Percentiles rank a stretch among this genome's conserved stretches.
Conservation (phyloP, 2,888 invertebrate species). For the Yponomeuta sedellus region DNA sequence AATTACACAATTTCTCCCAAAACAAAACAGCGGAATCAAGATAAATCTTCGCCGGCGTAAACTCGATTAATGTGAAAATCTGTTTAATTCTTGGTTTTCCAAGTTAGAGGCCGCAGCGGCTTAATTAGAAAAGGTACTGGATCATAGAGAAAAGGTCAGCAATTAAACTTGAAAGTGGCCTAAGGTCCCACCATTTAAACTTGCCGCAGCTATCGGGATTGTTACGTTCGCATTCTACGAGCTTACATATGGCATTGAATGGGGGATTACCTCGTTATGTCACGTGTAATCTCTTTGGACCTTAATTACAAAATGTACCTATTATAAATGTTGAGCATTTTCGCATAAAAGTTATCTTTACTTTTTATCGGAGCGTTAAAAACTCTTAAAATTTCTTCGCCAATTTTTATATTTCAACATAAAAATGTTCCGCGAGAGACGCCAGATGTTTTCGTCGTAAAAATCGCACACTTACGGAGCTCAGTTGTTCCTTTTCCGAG, state of each 20-base stretch:
- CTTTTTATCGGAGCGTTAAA: neutral
- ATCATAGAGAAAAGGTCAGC: slow-evolving; percentile 15
- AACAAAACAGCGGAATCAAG: neutral
- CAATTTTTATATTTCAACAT: neutral
- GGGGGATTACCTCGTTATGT: neutral
- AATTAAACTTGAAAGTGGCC: slow-evolving; percentile 16
- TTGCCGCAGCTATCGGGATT: slow-evolving; percentile 1
- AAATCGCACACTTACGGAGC: neutral
- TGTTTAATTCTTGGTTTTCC: neutral
- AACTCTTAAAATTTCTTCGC: neutral
- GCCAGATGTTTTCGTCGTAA: neutral
- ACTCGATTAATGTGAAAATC: slow-evolving; percentile 6
- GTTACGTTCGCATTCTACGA: slow-evolving; percentile 6
- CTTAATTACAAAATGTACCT: neutral
- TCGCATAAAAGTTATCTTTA: neutral
- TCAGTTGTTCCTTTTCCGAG: neutral
- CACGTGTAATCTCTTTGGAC: neutral
- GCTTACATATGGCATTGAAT: neutral
- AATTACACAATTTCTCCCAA: neutral
- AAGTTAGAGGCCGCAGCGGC: neutral
- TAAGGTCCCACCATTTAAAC: slow-evolving; percentile 14
- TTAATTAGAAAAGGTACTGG: slow-evolving; percentile 14
- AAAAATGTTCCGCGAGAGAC: neutral
- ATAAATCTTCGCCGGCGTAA: neutral
- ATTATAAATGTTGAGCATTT: neutral